A percentile compares a stretch with the other conserved stretches of the same genome.
These are phyloP conservation scores for Imbricaverruca yamaguchii DNA, from an alignment of 2,888 invertebrate species.

Conservation along the genomic window DNA sequence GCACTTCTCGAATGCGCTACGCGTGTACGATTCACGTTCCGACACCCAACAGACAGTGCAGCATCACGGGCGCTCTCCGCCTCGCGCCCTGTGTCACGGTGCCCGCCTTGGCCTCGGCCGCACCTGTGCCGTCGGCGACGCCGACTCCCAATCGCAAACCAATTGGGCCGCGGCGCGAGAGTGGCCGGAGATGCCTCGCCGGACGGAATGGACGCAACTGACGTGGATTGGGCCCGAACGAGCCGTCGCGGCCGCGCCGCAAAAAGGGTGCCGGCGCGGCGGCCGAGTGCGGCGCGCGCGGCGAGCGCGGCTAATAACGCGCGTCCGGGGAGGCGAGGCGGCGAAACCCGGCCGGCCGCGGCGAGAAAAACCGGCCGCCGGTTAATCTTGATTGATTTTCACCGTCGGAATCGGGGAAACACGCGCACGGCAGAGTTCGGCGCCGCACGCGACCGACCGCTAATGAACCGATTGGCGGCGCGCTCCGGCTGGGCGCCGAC, in stretches of 20 bases:
- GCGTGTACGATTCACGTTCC: too few species aligned
- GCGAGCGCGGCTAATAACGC: background rate
- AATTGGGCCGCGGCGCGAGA: background rate
- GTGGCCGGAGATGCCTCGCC: background rate
- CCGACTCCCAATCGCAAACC: background rate
- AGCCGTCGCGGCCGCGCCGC: background rate
- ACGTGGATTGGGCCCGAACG: background rate
- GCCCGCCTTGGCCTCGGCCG: too few species aligned
- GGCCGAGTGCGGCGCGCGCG: background rate
- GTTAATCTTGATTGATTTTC: conserved; percentile 11
- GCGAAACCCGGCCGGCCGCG: background rate
- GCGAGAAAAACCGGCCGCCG: background rate
- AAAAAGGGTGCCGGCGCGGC: background rate
- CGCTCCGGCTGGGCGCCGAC: background rate
- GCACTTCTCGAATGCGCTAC: too few species aligned
- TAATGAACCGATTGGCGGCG: conserved; percentile 13
- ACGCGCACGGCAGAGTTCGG: background rate
- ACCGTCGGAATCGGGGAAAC: background rate
- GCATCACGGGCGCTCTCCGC: too few species aligned
- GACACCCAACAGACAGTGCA: too few species aligned
- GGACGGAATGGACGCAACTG: background rate
- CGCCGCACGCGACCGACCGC: background rate
- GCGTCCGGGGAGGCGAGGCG: background rate
- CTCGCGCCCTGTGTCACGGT: too few species aligned
- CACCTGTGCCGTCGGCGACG: too few species aligned